Evolutionary conservation across 2,113 vertebrate species (phyloP).

Genomic region (Dicerorhinus sumatrensis): DNA sequence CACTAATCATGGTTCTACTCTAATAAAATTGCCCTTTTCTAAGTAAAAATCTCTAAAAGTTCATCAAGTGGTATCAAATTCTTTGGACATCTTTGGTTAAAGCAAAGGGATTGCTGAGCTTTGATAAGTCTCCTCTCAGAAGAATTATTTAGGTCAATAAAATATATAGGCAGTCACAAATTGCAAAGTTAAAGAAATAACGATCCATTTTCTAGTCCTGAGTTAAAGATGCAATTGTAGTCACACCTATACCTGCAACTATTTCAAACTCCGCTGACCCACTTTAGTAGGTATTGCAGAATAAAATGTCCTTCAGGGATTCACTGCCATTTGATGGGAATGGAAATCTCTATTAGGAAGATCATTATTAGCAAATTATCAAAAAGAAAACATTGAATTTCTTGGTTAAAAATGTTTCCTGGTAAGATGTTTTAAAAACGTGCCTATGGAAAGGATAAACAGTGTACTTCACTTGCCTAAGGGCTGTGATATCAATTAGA

Average conservation of each 20-base stretch:
- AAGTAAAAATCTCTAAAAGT: background rate
- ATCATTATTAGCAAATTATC: background rate
- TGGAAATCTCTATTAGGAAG: background rate
- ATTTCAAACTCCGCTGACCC: background rate
- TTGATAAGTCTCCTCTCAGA: background rate
- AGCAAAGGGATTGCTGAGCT: background rate
- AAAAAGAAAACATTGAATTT: conserved; percentile 1
- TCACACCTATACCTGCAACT: background rate
- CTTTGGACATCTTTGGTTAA: background rate
- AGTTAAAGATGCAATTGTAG: background rate
- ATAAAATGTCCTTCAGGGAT: conserved; percentile 4
- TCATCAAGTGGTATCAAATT: background rate
- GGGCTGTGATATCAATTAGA: background rate
- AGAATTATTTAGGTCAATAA: background rate
- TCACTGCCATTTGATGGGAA: background rate
- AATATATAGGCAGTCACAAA: background rate
- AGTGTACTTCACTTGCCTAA: background rate
- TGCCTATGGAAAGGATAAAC: background rate
- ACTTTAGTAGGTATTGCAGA: background rate
- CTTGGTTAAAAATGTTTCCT: background rate
- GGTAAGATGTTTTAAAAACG: background rate
- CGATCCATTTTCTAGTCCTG: background rate
- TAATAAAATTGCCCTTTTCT: background rate
- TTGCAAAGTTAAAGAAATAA: background rate
- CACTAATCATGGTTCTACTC: background rate